These are phyloP conservation scores for Crenichthys baileyi DNA, from an alignment of 2,797 vertebrate genomes.

Conservation along the genomic window DNA sequence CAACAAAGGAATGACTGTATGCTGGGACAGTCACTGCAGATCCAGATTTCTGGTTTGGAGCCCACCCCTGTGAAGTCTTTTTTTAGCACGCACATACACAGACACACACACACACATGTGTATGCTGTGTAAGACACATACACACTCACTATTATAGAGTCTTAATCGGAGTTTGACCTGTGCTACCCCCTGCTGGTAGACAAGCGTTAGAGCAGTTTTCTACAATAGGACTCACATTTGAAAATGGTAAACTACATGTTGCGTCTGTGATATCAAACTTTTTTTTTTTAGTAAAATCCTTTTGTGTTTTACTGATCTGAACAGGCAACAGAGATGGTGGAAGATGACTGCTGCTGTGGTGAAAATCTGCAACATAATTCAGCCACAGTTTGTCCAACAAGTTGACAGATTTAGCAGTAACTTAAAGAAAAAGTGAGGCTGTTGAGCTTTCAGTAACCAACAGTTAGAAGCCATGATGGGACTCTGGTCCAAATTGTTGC, in stretches of 20 bases:
- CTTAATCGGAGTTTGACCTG: slow-evolving; percentile 36
- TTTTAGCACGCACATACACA: background rate
- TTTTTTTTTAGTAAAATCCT: background rate
- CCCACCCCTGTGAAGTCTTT: slow-evolving; percentile 16
- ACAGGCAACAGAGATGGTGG: background rate
- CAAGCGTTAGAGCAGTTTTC: slow-evolving; percentile 1
- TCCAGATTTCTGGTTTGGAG: slow-evolving; percentile 42
- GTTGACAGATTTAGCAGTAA: background rate
- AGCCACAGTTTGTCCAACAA: background rate
- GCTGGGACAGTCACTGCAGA: slow-evolving; percentile 26
- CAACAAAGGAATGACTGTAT: slow-evolving; percentile 64
- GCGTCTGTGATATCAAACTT: background rate
- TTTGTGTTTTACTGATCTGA: background rate
- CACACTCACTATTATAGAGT: background rate
- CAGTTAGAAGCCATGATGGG: background rate
- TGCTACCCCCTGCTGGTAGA: slow-evolving; percentile 71
- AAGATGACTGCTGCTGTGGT: background rate
- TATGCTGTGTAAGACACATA: background rate
- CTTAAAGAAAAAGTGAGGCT: background rate
- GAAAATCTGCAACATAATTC: background rate
- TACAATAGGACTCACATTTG: background rate
- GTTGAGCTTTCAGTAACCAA: background rate
- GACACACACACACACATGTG: background rate
- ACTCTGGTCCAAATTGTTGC: background rate
- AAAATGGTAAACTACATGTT: background rate